Evolutionary conservation across 2,888 invertebrate genomes (phyloP).

Genomic region (Dicranocentrus wangi): DNA sequence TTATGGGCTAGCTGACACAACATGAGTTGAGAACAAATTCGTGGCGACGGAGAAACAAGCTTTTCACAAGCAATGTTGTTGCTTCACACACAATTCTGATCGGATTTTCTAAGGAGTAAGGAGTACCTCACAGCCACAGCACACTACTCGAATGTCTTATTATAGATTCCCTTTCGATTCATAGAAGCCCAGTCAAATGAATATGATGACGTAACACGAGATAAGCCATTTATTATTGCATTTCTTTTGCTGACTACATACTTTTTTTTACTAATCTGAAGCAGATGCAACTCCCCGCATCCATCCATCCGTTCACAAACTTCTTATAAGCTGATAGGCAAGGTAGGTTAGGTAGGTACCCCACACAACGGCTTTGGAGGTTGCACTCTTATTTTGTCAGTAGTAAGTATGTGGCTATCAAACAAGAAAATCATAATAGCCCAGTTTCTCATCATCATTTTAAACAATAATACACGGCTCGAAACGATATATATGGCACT

Average conservation of each 20-base stretch:
- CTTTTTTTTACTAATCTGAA: conserved; percentile 18
- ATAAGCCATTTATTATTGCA: conserved; percentile 29
- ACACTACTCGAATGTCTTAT: background rate
- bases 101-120: too few relatives aligned
- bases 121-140: too few relatives aligned
- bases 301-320: background rate
- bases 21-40: too few relatives aligned
- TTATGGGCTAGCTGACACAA: too few relatives aligned
- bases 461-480: background rate
- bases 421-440: background rate
- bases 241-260: conserved; percentile 7
- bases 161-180: background rate
- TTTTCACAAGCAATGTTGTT: too few relatives aligned
- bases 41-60: too few relatives aligned
- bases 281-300: conserved; percentile 4
- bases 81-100: too few relatives aligned
- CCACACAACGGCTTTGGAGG: too few relatives aligned
- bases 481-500: too few relatives aligned
- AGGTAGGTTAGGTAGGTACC: too few relatives aligned
- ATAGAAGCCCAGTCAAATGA: background rate
- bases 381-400: too few relatives aligned
- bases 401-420: background rate
- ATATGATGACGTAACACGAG: conserved; percentile 23
- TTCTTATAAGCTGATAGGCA: background rate
- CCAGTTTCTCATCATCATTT: conserved; percentile 2